Conservation (phyloP, 1,140 invertebrate species). For the Heliconius himera region DNA sequence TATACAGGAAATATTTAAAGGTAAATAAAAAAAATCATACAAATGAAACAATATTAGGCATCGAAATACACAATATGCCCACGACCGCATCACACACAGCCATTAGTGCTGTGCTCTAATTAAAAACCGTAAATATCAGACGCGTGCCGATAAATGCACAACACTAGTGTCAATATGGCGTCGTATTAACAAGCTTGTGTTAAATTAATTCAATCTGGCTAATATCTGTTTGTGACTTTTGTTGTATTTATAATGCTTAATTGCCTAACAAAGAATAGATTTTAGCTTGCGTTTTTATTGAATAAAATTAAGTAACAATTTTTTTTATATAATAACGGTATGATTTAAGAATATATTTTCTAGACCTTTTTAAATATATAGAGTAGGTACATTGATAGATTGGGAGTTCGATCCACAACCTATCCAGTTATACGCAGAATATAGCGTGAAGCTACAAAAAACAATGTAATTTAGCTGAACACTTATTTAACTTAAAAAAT, state of each 20-base stretch:
- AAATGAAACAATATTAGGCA: conserved; percentile 18
- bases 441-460: too few species aligned
- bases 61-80: conserved; percentile 39
- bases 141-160: conserved; percentile 41
- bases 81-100: conserved; percentile 52
- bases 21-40: conserved; percentile 1
- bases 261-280: background rate
- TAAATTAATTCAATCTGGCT: conserved; percentile 3
- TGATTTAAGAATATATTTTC: too few species aligned
- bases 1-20: background rate
- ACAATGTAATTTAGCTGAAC: too few species aligned
- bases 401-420: too few species aligned
- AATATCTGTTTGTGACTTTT: conserved; percentile 1
- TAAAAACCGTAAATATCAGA: conserved; percentile 64
- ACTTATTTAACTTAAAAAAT: too few species aligned
- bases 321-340: too few species aligned
- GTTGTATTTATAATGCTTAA: background rate
- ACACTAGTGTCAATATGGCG: conserved; percentile 40
- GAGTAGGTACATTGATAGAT: too few species aligned
- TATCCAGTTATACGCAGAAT: too few species aligned
- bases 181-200: conserved; percentile 8
- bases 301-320: too few species aligned
- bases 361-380: too few species aligned
- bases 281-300: too few species aligned
- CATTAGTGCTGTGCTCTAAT: conserved; percentile 56